These are phyloP conservation scores for Parapristionchus giblindavisi DNA, from an alignment of 2,888 invertebrate species.

Conservation along the genomic window DNA sequence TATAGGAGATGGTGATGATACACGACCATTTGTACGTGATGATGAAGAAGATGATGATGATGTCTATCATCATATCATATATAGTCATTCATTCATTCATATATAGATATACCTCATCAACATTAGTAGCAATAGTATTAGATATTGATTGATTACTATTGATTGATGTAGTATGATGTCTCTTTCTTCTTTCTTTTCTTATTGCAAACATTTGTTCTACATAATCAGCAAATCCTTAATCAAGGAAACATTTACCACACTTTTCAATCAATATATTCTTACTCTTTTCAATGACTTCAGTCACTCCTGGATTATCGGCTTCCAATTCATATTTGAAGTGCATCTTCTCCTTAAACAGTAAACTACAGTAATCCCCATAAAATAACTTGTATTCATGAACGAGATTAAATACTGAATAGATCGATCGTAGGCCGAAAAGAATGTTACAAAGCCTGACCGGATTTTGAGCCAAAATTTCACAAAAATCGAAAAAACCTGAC, in stretches of 20 bases:
- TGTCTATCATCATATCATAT: background rate
- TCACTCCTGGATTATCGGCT: slow-evolving; percentile 78
- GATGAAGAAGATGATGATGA: slow-evolving; percentile 9
- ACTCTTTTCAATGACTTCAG: slow-evolving; percentile 64
- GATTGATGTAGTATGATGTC: background rate
- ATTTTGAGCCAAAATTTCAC: too few relatives aligned
- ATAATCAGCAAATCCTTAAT: slow-evolving; percentile 49
- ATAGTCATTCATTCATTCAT: background rate
- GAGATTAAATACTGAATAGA: slow-evolving; percentile 90
- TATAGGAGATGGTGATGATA: background rate
- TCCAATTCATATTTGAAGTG: slow-evolving; percentile 99
- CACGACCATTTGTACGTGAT: too few relatives aligned
- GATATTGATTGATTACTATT: background rate
- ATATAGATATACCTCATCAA: too few relatives aligned
- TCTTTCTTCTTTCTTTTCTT: slow-evolving; percentile 46
- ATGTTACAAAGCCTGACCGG: too few relatives aligned
- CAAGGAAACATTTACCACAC: slow-evolving; percentile 9
- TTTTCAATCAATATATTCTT: too few relatives aligned
- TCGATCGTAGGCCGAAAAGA: too few relatives aligned
- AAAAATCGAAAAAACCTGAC: too few relatives aligned
- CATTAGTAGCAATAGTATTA: too few relatives aligned
- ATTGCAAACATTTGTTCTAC: slow-evolving; percentile 46
- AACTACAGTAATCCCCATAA: slow-evolving; percentile 86
- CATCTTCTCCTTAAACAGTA: slow-evolving; percentile 87
- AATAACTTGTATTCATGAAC: slow-evolving; percentile 92